Percentiles rank a stretch among this genome's conserved stretches.
Conservation (phyloP, 1,140 invertebrate genomes). For the Idris sp. region DNA sequence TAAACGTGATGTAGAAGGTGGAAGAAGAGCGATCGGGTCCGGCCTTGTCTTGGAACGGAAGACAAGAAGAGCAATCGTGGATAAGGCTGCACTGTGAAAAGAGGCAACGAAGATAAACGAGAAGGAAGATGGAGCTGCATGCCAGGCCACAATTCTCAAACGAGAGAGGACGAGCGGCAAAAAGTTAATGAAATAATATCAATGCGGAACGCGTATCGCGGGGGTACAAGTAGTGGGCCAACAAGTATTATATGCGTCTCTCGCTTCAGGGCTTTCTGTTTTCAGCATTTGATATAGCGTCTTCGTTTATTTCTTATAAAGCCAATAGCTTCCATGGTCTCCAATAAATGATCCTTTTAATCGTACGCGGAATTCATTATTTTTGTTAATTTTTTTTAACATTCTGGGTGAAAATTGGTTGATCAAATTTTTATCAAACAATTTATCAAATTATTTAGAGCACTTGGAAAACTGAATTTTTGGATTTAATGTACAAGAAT, state of each 20-base stretch:
- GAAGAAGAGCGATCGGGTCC: slow-evolving; percentile 57
- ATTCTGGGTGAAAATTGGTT: no score
- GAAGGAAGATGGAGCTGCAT: slow-evolving; percentile 62
- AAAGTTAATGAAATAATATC: slow-evolving; percentile 79
- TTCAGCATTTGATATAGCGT: slow-evolving; percentile 35
- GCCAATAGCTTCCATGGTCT: slow-evolving; percentile 12
- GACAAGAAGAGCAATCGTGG: slow-evolving; percentile 57
- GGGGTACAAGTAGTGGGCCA: slow-evolving; percentile 75
- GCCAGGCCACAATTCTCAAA: slow-evolving; percentile 62
- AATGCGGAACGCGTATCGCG: slow-evolving; percentile 76
- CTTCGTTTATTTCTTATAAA: slow-evolving; percentile 34
- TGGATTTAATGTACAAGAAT: no score
- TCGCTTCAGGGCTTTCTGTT: slow-evolving; percentile 38
- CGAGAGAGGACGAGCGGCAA: slow-evolving; percentile 66
- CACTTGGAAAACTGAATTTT: no score
- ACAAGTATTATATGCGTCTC: slow-evolving; percentile 66
- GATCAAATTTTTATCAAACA: no score
- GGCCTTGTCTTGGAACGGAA: slow-evolving; percentile 40
- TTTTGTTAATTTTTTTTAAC: no score
- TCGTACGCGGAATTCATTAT: no score
- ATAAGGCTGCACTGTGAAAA: slow-evolving; percentile 44
- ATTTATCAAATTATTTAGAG: no score
- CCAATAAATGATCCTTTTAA: no score
- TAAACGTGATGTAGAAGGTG: slow-evolving; percentile 55
- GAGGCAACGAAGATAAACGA: slow-evolving; percentile 31